These are phyloP conservation scores for Diarsia mendica DNA, from an alignment of 2,888 invertebrate genomes.

Conservation along the genomic window DNA sequence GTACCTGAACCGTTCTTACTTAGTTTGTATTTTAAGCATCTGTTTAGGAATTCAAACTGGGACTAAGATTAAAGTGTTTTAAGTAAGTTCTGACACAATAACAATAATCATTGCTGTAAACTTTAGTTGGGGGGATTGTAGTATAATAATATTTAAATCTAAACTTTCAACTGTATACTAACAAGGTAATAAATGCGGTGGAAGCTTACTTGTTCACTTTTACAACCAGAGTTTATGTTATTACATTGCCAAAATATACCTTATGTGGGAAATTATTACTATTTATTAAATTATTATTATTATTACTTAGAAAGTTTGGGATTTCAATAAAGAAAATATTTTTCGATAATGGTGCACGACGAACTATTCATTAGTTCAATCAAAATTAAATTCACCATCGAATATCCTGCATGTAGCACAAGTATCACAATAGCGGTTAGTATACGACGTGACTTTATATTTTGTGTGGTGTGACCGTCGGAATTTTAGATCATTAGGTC, in stretches of 20 bases:
- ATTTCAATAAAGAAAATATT: not conserved
- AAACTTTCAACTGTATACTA: slow-evolving; percentile 42
- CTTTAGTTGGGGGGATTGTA: slow-evolving; percentile 32
- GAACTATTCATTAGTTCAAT: not conserved
- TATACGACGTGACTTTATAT: not conserved
- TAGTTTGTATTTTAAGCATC: slow-evolving; percentile 53
- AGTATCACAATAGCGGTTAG: not conserved
- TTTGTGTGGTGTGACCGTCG: no score
- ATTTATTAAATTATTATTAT: no score
- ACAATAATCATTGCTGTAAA: slow-evolving; percentile 53
- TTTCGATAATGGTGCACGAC: not conserved
- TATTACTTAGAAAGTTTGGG: not conserved
- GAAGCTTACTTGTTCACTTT: slow-evolving; percentile 10
- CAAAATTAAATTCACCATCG: not conserved
- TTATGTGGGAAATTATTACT: no score
- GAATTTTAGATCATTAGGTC: no score
- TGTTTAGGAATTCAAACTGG: slow-evolving; percentile 38
- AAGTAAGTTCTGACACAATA: slow-evolving; percentile 47
- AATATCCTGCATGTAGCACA: not conserved
- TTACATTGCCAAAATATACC: not conserved
- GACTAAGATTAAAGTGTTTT: slow-evolving; percentile 48
- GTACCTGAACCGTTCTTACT: slow-evolving; percentile 31
- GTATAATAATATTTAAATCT: slow-evolving; percentile 51
- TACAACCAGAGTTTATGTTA: slow-evolving; percentile 21
- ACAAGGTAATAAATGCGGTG: slow-evolving; percentile 34